Conservation (phyloP, 1,140 invertebrate genomes). For the Laupala kohalensis region DNA sequence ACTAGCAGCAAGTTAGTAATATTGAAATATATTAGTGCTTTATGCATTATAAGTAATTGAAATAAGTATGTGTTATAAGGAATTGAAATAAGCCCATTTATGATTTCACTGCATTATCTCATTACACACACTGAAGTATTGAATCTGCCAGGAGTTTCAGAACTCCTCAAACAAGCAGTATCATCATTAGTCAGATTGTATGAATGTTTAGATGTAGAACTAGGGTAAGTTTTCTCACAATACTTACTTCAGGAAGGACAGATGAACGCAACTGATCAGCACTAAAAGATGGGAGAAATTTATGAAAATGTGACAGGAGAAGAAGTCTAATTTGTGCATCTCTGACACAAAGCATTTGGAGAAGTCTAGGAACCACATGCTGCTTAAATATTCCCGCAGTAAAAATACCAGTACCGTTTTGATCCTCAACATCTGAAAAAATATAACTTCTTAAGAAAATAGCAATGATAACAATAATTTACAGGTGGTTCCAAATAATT, state of each 20-base stretch:
- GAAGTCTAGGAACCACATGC: constrained; percentile 53
- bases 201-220: too few species aligned
- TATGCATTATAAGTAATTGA: too few species aligned
- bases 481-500: neutral
- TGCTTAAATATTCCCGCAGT: constrained; percentile 47
- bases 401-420: constrained; percentile 38
- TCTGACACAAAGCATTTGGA: constrained; percentile 62
- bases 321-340: constrained; percentile 59
- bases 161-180: too few species aligned
- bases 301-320: constrained; percentile 54
- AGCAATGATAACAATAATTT: neutral
- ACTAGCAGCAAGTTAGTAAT: too few species aligned
- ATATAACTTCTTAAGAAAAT: neutral
- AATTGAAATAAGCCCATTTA: neutral
- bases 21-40: too few species aligned
- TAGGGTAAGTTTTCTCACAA: neutral
- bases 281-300: constrained; percentile 52
- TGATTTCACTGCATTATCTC: neutral
- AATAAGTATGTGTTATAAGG: too few species aligned
- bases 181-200: too few species aligned
- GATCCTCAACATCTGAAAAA: constrained; percentile 19
- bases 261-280: constrained; percentile 50
- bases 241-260: constrained; percentile 55
- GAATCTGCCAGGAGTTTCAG: too few species aligned
- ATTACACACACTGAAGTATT: too few species aligned